Evolutionary conservation across 2,888 invertebrate genomes (phyloP).

Genomic region (Agrilus mali): DNA sequence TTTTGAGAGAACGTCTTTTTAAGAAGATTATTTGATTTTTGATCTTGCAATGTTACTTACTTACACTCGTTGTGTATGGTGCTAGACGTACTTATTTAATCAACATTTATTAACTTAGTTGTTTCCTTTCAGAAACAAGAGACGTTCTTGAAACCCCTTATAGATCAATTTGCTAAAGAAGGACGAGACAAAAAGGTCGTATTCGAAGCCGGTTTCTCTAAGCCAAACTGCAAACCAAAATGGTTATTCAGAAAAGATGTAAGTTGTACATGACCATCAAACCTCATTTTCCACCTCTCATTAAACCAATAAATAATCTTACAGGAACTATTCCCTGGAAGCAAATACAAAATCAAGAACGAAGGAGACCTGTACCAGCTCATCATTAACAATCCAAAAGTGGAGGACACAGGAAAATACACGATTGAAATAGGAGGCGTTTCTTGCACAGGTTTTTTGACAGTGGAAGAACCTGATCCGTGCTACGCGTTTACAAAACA

Average conservation of each 20-base stretch:
- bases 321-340: conserved; percentile 91
- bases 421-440: conserved; percentile 89
- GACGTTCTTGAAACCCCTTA: conserved; percentile 84
- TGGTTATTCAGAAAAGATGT: conserved; percentile 90
- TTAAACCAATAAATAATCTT: conserved; percentile 11
- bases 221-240: conserved; percentile 87
- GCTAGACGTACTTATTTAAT: background rate
- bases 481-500: conserved; percentile 85
- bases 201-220: conserved; percentile 91
- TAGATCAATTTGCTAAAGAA: conserved; percentile 89
- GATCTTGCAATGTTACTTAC: no score
- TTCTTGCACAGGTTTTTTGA: conserved; percentile 78
- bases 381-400: conserved; percentile 80
- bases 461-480: conserved; percentile 94
- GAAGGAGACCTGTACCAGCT: conserved; percentile 87
- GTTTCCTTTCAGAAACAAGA: conserved; percentile 68
- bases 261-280: conserved; percentile 40
- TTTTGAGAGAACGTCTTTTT: background rate
- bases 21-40: background rate
- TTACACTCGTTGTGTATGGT: no score
- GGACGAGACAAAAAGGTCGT: conserved; percentile 91
- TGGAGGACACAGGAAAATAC: conserved; percentile 95
- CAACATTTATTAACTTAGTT: conserved; percentile 8
- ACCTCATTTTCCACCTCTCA: background rate
- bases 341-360: conserved; percentile 91